Percentiles rank a stretch among this genome's conserved stretches.
Evolutionary conservation across 2,888 invertebrate species (phyloP).

Genomic region (Andrena minutula): DNA sequence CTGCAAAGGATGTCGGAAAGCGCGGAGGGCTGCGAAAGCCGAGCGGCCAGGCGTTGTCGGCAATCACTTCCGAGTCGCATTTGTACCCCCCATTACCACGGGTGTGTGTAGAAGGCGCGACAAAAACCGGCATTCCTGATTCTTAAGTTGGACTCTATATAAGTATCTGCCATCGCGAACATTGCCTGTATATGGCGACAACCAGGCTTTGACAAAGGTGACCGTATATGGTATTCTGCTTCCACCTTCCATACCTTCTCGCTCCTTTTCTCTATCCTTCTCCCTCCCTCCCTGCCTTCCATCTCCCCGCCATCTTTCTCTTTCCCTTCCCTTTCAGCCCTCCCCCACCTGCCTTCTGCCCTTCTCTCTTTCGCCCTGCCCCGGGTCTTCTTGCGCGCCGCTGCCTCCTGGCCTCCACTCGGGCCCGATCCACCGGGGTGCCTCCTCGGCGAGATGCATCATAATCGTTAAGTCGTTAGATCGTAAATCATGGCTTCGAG

Average conservation of each 20-base stretch:
- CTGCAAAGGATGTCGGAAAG: slow-evolving; percentile 22
- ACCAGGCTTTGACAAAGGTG: slow-evolving; percentile 84
- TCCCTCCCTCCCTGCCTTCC: slow-evolving; percentile 23
- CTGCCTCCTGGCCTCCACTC: slow-evolving; percentile 18
- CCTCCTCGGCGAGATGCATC: slow-evolving; percentile 44
- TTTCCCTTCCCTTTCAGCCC: slow-evolving; percentile 37
- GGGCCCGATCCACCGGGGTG: slow-evolving; percentile 57
- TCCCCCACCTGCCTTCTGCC: slow-evolving; percentile 40
- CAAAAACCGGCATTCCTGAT: slow-evolving; percentile 83
- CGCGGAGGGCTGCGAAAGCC: slow-evolving; percentile 39
- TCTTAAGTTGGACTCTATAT: slow-evolving; percentile 83
- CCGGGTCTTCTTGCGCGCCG: slow-evolving; percentile 9
- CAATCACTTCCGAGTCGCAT: slow-evolving; percentile 74
- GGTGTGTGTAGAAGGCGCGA: slow-evolving; percentile 79
- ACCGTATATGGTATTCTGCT: slow-evolving; percentile 83
- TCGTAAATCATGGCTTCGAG: slow-evolving; percentile 74
- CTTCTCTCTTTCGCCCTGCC: slow-evolving; percentile 51
- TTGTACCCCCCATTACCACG: slow-evolving; percentile 73
- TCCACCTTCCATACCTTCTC: slow-evolving; percentile 81
- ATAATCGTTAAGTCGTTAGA: slow-evolving; percentile 59
- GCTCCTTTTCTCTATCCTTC: slow-evolving; percentile 46
- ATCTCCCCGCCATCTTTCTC: slow-evolving; percentile 35
- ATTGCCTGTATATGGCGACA: slow-evolving; percentile 84
- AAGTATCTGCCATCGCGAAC: slow-evolving; percentile 84
- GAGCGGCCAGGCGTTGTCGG: slow-evolving; percentile 41